Evolutionary conservation across 2,113 vertebrate genomes (phyloP), one percentile per base, ranked within the genome.

Genomic region (Eublepharis macularius): DNA sequence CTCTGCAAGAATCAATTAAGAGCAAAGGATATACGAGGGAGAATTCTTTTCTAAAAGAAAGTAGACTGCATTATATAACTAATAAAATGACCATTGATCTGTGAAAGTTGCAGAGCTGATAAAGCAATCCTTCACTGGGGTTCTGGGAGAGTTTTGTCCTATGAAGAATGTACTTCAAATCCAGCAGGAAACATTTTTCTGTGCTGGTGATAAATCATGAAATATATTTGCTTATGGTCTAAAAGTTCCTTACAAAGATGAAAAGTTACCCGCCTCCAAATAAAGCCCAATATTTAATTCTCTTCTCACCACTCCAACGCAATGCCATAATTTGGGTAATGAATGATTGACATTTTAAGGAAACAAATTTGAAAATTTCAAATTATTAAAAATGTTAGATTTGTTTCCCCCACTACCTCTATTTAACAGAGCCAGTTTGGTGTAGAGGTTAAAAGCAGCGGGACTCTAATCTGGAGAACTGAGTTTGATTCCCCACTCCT

Each of bases 31-130:
- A 88, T 79, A 76, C 19, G 86, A 77, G 87, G 81, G 24, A n/a
- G 21, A 41, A 36, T 68, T 91, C 75, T 90, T 17, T 34, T 86
- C 63, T 66, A 81, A 36, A 74, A 76, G 36, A 76, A 91, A 85
- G 32, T 39, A 32, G 6, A 1, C 36, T 73, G 34, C 54, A 77
- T 85, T 84, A 54, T 60, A 84, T 82, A 89, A 63, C 34, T 86
- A 81, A 92, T 91, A 76, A 92, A 91, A 88, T 78, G 72, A 63
- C 60, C 84, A 76, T 24, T 92, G 69, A 77, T 84, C 88, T 69
- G n/a, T 86, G 81, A 88, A 87, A 81, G 82, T 75, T 73, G 57
- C 87, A 86, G 36, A 54, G 54, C 77, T 88, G 86, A 84, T 66
- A 76, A 69, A 73, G 60, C 69, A 45, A 0, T 54, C 26, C 21